Evolutionary conservation across 1,140 invertebrate species (phyloP).

Genomic region (Maniola jurtina): DNA sequence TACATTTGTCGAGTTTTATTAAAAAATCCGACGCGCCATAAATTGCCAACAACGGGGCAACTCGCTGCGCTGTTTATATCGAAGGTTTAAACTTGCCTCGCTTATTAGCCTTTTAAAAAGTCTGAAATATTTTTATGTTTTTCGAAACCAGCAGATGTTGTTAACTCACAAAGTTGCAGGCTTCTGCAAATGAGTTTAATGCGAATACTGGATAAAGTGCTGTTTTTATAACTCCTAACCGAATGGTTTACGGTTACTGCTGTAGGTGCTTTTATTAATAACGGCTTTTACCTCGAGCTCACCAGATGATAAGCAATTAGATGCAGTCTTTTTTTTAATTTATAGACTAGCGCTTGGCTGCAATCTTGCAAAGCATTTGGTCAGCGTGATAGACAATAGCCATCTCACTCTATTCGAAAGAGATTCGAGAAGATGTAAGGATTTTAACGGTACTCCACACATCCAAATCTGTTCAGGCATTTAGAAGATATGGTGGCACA

Average conservation of each 20-base stretch:
- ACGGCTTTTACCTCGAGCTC: not conserved
- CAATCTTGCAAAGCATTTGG: no score
- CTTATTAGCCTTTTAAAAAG: conserved; percentile 31
- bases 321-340: no score
- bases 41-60: conserved; percentile 20
- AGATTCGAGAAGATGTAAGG: no score
- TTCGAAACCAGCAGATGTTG: conserved; percentile 7
- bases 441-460: no score
- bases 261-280: not conserved
- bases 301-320: no score
- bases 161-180: conserved; percentile 6
- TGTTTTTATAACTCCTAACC: not conserved
- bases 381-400: no score
- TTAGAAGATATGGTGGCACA: no score
- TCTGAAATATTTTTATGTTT: conserved; percentile 20
- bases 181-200: not conserved
- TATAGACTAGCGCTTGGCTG: no score
- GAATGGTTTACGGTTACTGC: not conserved
- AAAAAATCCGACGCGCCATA: conserved; percentile 31
- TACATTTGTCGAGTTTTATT: conserved; percentile 34
- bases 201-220: conserved; percentile 1
- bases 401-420: no score
- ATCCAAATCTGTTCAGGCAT: no score
- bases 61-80: conserved; percentile 23
- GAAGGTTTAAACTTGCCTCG: conserved; percentile 19